These are phyloP conservation scores for Zaprionus obscuricornis DNA, from an alignment of 2,888 invertebrate genomes.

Conservation along the genomic window DNA sequence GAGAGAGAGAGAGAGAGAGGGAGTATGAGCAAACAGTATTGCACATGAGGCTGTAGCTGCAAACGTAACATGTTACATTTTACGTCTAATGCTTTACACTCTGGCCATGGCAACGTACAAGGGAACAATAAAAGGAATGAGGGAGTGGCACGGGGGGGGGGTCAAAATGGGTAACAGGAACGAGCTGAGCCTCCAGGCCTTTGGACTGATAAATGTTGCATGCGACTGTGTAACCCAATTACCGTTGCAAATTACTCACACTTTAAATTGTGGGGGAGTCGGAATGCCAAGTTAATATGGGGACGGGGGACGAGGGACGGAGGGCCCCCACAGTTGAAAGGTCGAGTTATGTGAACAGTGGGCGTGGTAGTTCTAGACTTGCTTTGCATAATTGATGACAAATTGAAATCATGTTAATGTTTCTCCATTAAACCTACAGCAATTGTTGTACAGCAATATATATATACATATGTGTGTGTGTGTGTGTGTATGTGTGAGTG, in stretches of 20 bases:
- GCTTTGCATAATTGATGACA: conserved; percentile 84
- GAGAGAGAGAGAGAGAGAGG: conserved; percentile 7
- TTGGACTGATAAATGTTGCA: conserved; percentile 69
- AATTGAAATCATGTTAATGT: conserved; percentile 82
- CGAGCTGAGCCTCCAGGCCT: conserved; percentile 3
- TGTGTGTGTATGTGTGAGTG: not conserved
- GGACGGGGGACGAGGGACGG: not conserved
- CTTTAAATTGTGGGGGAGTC: conserved; percentile 19
- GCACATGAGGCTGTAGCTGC: not conserved
- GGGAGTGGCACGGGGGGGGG: conserved; percentile 1
- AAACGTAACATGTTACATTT: conserved; percentile 1
- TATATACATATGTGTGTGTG: not conserved
- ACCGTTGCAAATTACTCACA: conserved; percentile 75
- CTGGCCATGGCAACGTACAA: not conserved
- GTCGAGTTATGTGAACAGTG: not conserved
- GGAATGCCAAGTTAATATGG: conserved; percentile 7
- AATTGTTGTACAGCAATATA: conserved; percentile 16
- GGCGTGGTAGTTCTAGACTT: conserved; percentile 54
- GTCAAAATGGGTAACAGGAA: too few species aligned
- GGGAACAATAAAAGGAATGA: not conserved
- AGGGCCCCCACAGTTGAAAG: conserved; percentile 5
- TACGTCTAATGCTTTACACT: too few species aligned
- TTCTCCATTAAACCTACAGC: conserved; percentile 8
- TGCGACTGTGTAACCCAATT: conserved; percentile 75
- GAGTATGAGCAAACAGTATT: too few species aligned